phyloP scores from a whole-genome alignment of 37 sponge, comb jelly and placozoan genomes.

The Petrosia ficiformis region DNA sequence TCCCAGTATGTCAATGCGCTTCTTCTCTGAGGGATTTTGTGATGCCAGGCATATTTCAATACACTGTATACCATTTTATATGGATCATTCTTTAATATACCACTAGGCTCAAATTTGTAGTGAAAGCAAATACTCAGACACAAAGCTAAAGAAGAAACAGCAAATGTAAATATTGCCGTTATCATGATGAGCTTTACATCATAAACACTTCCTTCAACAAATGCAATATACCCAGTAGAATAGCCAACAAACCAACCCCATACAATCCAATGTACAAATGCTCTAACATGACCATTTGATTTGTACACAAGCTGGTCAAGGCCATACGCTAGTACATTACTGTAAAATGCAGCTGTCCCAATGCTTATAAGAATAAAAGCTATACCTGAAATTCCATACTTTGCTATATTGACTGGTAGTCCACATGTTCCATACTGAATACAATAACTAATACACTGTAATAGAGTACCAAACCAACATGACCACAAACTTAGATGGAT shows the following conservation, averaged over 20 bases:
- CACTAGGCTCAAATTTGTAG: background rate
- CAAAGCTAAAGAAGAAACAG: background rate
- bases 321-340: background rate
- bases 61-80: background rate
- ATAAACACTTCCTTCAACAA: background rate
- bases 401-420: background rate
- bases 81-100: background rate
- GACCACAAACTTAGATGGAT: background rate
- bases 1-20: slow-evolving; percentile 15
- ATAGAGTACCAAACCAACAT: background rate
- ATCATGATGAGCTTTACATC: background rate
- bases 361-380: background rate
- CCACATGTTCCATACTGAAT: background rate
- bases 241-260: slow-evolving; percentile 1
- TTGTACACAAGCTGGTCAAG: background rate
- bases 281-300: background rate
- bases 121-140: background rate
- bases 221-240: background rate
- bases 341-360: background rate
- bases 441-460: background rate
- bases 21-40: background rate
- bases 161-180: background rate
- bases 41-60: background rate
- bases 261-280: slow-evolving; percentile 5
- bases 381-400: background rate